phyloP scores from a whole-genome alignment of 2,113 vertebrate species.

The Neogobius melanostomus region DNA sequence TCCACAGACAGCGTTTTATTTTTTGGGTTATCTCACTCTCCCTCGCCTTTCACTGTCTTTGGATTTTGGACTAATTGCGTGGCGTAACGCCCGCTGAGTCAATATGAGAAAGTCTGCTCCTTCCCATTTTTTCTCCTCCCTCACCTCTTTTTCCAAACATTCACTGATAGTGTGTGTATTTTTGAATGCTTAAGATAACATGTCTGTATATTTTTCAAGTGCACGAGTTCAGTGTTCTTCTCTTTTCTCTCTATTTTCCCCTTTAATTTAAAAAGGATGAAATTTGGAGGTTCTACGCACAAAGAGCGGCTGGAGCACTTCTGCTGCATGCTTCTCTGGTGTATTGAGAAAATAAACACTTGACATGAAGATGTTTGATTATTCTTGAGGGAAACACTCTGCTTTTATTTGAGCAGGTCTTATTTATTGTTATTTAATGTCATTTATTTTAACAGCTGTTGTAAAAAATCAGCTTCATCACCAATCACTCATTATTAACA shows the following conservation, averaged over 20 bases:
- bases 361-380: conserved; percentile 60
- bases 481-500: conserved; percentile 14
- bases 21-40: conserved; percentile 72
- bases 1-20: conserved; percentile 76
- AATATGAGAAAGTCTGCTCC: conserved; percentile 67
- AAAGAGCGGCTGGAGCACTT: conserved; percentile 33
- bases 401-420: conserved; percentile 41
- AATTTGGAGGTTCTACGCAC: conserved; percentile 42
- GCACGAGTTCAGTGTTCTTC: conserved; percentile 48
- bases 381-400: conserved; percentile 41
- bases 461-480: background rate
- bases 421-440: conserved; percentile 37
- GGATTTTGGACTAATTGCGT: conserved; percentile 70
- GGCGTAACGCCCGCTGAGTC: conserved; percentile 47
- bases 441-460: conserved; percentile 12
- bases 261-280: conserved; percentile 70
- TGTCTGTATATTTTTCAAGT: conserved; percentile 74
- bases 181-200: conserved; percentile 71
- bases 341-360: conserved; percentile 51
- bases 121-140: conserved; percentile 40
- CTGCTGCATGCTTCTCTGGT: conserved; percentile 37
- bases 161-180: conserved; percentile 73
- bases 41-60: conserved; percentile 39
- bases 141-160: conserved; percentile 69
- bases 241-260: conserved; percentile 58